These are phyloP conservation scores for Atopsyche davidsoni DNA, from an alignment of 1,140 invertebrate genomes.

Conservation along the genomic window DNA sequence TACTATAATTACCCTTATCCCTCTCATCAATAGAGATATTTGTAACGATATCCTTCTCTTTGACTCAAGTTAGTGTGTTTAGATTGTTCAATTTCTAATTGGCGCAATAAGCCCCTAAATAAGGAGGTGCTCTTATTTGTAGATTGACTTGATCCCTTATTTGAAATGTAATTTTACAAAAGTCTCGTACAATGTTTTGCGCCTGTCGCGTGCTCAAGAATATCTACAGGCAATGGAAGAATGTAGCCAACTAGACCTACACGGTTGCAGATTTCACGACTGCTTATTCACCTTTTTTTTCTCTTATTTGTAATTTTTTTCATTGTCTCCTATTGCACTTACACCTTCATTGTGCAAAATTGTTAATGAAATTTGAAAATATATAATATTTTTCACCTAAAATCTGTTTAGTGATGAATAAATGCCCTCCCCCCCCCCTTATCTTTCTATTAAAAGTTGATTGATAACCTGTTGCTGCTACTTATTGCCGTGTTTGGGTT, in stretches of 20 bases:
- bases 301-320: neutral
- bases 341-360: neutral
- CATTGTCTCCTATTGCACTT: neutral
- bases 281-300: neutral
- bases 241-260: neutral
- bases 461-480: conserved; percentile 4
- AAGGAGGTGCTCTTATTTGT: too few species aligned
- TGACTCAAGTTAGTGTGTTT: too few species aligned
- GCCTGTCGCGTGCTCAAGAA: neutral
- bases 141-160: too few species aligned
- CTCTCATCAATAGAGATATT: too few species aligned
- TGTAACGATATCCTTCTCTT: too few species aligned
- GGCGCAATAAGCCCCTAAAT: too few species aligned
- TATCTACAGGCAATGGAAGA: neutral
- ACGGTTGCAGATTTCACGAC: too few species aligned
- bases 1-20: neutral
- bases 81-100: too few species aligned
- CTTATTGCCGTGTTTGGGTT: too few species aligned
- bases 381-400: neutral
- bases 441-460: neutral
- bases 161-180: too few species aligned
- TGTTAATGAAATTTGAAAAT: neutral
- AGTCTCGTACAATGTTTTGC: too few species aligned
- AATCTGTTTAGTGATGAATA: neutral
- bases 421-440: neutral